Evolutionary conservation across 1,140 invertebrate species (phyloP), one percentile per base, ranked within the genome.

Genomic region (Philopotamus ludificatus): DNA sequence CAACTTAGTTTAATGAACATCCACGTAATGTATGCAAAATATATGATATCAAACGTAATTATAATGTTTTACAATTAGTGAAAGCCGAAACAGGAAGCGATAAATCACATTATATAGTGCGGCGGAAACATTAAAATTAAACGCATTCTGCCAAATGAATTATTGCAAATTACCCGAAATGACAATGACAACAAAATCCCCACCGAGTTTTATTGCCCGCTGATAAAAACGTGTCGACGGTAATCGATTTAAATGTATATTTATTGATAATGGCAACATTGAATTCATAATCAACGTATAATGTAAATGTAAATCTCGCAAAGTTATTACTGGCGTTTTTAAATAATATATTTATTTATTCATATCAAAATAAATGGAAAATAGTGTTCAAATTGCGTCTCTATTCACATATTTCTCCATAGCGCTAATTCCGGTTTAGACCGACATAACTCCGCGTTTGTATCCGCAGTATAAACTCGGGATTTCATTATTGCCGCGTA

Each of bases 1-100:
- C n/a, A n/a, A n/a, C n/a, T n/a, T n/a, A n/a, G n/a, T n/a, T n/a
- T n/a, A 54, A 54, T 25, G 51, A 54, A 54, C 21, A 54, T 1
- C 41, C 15, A 54, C 15, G 28, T 28, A 2, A 25, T 34, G 21
- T 34, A 34, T 34, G 51, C 41, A 54, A 54, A 34, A 18, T 54
- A 20, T 44, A 44, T 54, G n/a, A n/a, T n/a, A n/a, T n/a, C n/a
- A 12, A 42, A 57, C 42, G 28, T 42, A 57, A 47, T 60, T 22
- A 49, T 47, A 49, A 60, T 60, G 47, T 39, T 57, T 57, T 57
- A 57, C 53, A 42, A 57, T 60, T 60, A 60, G 57, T 47, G 57
- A 60, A 60, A 28, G 57, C 44, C 16, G 50, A 25, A 53, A 26
- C 50, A 15, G 50, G 50, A 53, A 53, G 50, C 50, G 28, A 20